Evolutionary conservation across 2,888 invertebrate species (phyloP), one percentile per base, ranked within the genome.

Genomic region (Chesias legatella): DNA sequence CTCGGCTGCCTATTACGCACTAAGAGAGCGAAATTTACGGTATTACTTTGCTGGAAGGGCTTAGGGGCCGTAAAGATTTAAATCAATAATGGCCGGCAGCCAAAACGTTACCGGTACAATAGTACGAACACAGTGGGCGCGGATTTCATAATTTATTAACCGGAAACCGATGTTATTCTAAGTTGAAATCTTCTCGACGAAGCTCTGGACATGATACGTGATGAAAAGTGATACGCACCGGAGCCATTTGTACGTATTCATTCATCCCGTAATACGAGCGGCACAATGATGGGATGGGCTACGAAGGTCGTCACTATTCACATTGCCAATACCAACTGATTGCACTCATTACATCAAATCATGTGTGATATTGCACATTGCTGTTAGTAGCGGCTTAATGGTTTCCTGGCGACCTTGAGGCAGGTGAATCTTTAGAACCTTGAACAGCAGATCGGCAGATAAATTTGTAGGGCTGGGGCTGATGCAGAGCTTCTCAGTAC

Each of bases 301-400:
- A 64, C 75, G 79, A 81, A 84, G 84, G 86, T 73, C 84, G 72
- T 51, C 45, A 55, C 73, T 73, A 82, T 83, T 81, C 77, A 82
- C 59, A 56, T 67, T 63, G 67, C 60, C 70, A 73, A 65, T 68
- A 64, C 60, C 51, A 56, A 56, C 63, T 60, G 63, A 65, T 72
- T 69, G 36, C 45, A 60, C 67, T 65, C 61, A 23, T 22, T 30
- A 37, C 31, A 31, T 37, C 36, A 45, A 40, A 45, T 40, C 33
- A 36, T 36, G 35, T 45, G 32, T 43, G 23, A 38, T 37, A 44
- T 45, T 45, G 45, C 45, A 45, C 33, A 45, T 40, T 40, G 34
- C 34, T 39, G 26, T 23, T 38, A 34, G 38, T 7, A 33, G n/a
- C 10, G 26, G 29, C 22, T 21, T 25, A 17, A 34, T 38, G 34